These are phyloP conservation scores for Oryzias curvinotus DNA, from an alignment of 2,113 vertebrate genomes.

Conservation along the genomic window DNA sequence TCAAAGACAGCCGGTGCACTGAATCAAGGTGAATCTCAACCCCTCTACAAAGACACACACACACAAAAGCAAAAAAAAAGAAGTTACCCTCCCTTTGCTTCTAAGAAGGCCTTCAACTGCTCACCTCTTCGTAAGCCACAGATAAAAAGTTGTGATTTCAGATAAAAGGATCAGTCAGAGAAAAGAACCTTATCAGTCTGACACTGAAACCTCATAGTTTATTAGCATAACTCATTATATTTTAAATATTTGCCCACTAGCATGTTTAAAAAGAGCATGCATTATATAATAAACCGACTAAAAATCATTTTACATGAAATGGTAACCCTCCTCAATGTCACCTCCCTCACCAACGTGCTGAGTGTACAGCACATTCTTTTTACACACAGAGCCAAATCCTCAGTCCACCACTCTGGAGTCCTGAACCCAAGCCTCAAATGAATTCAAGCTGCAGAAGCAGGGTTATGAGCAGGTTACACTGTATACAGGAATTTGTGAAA, in stretches of 20 bases:
- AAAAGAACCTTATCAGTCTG: conserved; percentile 24
- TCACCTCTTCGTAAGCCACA: conserved; percentile 47
- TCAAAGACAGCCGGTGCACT: conserved; percentile 92
- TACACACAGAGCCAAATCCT: conserved; percentile 70
- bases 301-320: conserved; percentile 5
- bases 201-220: conserved; percentile 37
- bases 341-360: conserved; percentile 52
- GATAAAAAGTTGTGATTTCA: conserved; percentile 61
- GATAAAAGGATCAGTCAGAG: conserved; percentile 54
- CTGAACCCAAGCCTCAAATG: conserved; percentile 71
- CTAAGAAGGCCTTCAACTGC: conserved; percentile 45
- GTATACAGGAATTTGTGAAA: conserved; percentile 74
- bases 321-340: conserved; percentile 28
- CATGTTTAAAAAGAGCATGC: not conserved
- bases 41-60: conserved; percentile 30
- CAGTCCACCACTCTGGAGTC: conserved; percentile 60
- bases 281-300: not conserved
- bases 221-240: conserved; percentile 16
- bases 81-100: conserved; percentile 52
- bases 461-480: conserved; percentile 76
- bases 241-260: conserved; percentile 3
- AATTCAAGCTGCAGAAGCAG: conserved; percentile 71
- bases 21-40: conserved; percentile 95
- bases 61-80: conserved; percentile 26
- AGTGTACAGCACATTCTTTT: conserved; percentile 41